Evolutionary conservation across 35 echinoderm and acorn worm genomes (phyloP), one percentile per base, ranked within the genome.

Genomic region (Ptychodera flava): DNA sequence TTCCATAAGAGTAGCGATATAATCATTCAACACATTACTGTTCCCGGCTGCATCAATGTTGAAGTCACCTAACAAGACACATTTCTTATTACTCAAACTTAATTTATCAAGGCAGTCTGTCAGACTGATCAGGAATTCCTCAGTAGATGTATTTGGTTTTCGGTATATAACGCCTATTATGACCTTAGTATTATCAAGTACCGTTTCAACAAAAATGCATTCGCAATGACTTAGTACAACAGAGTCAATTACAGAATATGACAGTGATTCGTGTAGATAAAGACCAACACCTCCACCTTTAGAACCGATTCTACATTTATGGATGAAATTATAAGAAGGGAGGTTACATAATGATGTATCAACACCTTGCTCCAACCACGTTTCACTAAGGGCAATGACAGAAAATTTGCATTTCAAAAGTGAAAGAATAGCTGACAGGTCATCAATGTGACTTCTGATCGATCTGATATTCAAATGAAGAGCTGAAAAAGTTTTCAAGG

Each of bases 41-140:
- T 16, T 33, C 33, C 35, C 35, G 28, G 33, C 35, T 34, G 35
- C 1, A 81, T 81, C 35, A 32, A 81, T 81, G 28, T 81, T 81
- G 28, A 81, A 81, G 28, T 81, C 80, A 34, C 80, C 80, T 34
- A 28, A 34, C 30, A 81, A 32, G 1, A 81, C 35, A 28, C 80
- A 81, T 32, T 81, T 34, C 33, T 31, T 81, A 81, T 34, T 14
- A 81, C 12, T 33, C 15, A 34, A 10, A 16, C 16, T 1, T 34
- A 81, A 10, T 15, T 15, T 31, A 34, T 1, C 80, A 1, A 81
- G 1, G 33, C 31, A 31, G 0, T 15, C 1, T 28, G 33, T 34
- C 1, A 81, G 80, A 81, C 80, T 81, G 14, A 34, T 34, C 16
- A 81, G 14, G n/a, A 81, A 81, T 81, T 81, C 80, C 10, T 79